Conservation (phyloP, 2,888 invertebrate genomes). For the Trimorus sp. region DNA sequence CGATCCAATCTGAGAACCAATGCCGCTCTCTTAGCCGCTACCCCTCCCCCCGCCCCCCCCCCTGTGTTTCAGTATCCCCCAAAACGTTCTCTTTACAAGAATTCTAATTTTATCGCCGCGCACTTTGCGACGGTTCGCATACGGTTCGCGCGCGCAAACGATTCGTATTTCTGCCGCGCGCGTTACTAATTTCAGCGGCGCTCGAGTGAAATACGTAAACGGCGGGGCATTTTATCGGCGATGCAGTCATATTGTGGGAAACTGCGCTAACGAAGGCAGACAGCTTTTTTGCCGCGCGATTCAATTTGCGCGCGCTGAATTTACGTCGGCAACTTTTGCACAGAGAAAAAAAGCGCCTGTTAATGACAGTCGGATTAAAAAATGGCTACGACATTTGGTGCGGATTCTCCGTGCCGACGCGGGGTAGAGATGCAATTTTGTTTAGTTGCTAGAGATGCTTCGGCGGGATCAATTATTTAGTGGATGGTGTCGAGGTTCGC, state of each 20-base stretch:
- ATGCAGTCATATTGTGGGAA: constrained; percentile 11
- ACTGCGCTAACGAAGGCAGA: background rate
- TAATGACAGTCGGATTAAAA: no score
- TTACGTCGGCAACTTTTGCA: no score
- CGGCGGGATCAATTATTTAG: no score
- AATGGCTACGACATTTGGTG: no score
- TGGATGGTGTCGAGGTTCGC: no score
- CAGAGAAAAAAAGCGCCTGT: no score
- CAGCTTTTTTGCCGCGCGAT: background rate
- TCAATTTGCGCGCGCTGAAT: background rate
- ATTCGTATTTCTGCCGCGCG: constrained; percentile 17
- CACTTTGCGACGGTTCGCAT: background rate
- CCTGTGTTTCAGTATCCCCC: background rate
- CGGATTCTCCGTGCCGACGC: no score
- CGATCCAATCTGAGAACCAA: constrained; percentile 56
- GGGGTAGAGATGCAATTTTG: no score
- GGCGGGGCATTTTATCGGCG: constrained; percentile 3
- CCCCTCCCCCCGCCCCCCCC: background rate
- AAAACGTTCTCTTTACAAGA: no score
- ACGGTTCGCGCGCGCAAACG: background rate
- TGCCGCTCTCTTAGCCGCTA: constrained; percentile 29
- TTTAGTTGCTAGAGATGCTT: no score
- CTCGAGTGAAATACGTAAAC: background rate
- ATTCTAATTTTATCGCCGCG: no score
- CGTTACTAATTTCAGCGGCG: constrained; percentile 19